A percentile compares a stretch with the other conserved stretches of the same genome.
Conservation (phyloP, 2,113 vertebrate species). For the Oenanthe oenanthe region DNA sequence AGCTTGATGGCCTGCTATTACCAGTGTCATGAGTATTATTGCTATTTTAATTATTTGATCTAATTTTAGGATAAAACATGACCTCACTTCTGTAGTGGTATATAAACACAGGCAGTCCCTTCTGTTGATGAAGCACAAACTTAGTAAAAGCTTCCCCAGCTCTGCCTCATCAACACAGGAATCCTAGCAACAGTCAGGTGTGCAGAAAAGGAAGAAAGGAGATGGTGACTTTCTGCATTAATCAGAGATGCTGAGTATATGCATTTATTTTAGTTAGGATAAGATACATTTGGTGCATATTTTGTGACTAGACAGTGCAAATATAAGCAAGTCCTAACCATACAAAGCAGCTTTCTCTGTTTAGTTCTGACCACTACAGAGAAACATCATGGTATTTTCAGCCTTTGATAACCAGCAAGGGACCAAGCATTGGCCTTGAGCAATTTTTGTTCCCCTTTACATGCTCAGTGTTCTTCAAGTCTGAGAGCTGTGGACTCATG, state of each 20-base stretch:
- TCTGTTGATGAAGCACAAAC: not conserved
- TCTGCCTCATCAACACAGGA: not conserved
- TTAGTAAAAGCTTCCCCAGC: not conserved
- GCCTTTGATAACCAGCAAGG: not conserved
- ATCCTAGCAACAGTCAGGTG: not conserved
- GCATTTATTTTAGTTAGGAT: not conserved
- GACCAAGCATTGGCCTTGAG: not conserved
- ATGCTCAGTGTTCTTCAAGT: not conserved
- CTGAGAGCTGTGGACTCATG: not conserved
- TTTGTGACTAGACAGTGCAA: not conserved
- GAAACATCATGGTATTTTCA: not conserved
- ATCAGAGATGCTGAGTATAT: not conserved
- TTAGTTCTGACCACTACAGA: not conserved
- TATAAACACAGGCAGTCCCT: not conserved
- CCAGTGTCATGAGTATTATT: not conserved
- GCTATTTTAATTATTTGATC: not conserved
- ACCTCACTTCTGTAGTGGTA: not conserved
- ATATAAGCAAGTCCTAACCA: not conserved
- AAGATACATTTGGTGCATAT: not conserved
- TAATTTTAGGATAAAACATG: not conserved
- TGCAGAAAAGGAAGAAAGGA: not conserved
- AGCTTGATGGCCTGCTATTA: not conserved
- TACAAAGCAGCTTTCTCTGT: not conserved
- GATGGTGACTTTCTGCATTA: not conserved
- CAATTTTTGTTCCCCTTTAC: not conserved